Evolutionary conservation across 1,140 invertebrate species (phyloP).

Genomic region (Panagrolaimus sp.): DNA sequence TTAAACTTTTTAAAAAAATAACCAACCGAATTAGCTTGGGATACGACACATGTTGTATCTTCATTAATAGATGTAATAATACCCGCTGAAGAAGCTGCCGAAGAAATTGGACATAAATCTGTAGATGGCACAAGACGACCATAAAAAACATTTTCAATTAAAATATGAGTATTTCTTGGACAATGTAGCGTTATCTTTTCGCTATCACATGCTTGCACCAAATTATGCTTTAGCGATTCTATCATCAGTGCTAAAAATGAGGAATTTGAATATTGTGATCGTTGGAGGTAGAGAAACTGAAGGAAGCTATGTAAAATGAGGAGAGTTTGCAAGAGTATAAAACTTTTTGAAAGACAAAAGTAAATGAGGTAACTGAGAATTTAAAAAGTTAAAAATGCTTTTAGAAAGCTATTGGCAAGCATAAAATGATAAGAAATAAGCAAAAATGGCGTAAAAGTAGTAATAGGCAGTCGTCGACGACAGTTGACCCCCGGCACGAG

Average conservation of each 20-base stretch:
- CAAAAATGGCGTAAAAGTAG: no score
- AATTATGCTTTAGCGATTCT: slow-evolving; percentile 37
- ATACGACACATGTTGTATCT: slow-evolving; percentile 45
- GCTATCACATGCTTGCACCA: slow-evolving; percentile 42
- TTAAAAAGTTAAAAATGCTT: no score
- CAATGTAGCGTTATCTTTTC: slow-evolving; percentile 43
- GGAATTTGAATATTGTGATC: background rate
- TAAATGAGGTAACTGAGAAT: no score
- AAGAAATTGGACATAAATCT: slow-evolving; percentile 35
- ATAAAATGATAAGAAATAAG: no score
- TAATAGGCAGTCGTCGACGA: no score
- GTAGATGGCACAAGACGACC: slow-evolving; percentile 41
- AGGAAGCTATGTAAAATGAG: no score
- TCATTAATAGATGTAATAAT: slow-evolving; percentile 17
- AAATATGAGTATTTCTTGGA: slow-evolving; percentile 44
- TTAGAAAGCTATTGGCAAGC: no score
- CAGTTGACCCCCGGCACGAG: no score
- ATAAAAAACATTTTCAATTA: slow-evolving; percentile 42
- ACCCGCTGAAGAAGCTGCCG: background rate
- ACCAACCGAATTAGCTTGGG: slow-evolving; percentile 42
- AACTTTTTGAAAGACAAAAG: no score
- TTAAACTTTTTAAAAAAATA: background rate
- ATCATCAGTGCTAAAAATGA: slow-evolving; percentile 40
- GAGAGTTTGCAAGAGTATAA: no score
- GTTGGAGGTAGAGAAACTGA: no score